Percentiles rank a stretch among this genome's conserved stretches.
Evolutionary conservation across 2,888 invertebrate genomes (phyloP).

Genomic region (Diadegma fenestrale): DNA sequence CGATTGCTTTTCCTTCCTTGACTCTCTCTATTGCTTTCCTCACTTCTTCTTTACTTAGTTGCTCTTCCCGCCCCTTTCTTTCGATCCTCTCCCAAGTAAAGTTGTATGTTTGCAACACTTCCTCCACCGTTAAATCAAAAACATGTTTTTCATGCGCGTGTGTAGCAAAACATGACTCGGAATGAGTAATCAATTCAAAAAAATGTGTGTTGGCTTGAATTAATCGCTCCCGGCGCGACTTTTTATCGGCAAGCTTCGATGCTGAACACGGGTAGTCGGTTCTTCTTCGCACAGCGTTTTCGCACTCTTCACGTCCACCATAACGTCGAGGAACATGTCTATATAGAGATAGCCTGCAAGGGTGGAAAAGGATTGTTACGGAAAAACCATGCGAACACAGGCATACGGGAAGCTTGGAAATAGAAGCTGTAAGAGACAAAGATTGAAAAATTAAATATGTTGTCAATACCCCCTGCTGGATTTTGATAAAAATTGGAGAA

Average conservation of each 20-base stretch:
- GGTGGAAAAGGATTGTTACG: neutral
- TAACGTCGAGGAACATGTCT: neutral
- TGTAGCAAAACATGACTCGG: neutral
- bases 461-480: constrained; percentile 1
- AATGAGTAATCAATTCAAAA: neutral
- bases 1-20: constrained; percentile 20
- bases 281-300: neutral
- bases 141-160: neutral
- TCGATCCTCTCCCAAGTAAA: neutral
- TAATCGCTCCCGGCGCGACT: constrained; percentile 28
- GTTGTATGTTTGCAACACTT: neutral
- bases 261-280: constrained; percentile 4
- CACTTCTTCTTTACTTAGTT: neutral
- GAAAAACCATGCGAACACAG: neutral
- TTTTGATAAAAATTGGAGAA: neutral
- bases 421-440: neutral
- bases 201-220: constrained; percentile 28
- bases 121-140: neutral
- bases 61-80: neutral
- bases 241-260: constrained; percentile 26
- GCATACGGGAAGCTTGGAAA: neutral
- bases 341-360: neutral
- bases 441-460: neutral
- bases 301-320: neutral
- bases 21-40: neutral